A percentile compares a stretch with the other conserved stretches of the same genome.
Evolutionary conservation across 2,888 invertebrate genomes (phyloP).

Genomic region (Megamerina dolium): DNA sequence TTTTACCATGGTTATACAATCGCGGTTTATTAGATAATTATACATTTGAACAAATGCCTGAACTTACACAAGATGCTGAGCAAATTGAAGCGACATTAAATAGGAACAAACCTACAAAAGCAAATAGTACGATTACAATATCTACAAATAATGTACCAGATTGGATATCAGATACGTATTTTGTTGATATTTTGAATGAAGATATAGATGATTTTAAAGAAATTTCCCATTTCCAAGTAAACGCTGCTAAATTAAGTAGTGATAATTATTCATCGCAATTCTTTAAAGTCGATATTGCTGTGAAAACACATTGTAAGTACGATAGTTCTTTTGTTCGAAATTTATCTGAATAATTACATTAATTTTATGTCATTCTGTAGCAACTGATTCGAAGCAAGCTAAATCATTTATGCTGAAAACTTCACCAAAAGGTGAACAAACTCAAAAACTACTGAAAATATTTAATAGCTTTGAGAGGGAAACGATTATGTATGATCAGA

Average conservation of each 20-base stretch:
- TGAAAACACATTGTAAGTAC: slow-evolving; percentile 26
- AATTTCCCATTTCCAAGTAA: slow-evolving; percentile 22
- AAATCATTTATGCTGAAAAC: neutral
- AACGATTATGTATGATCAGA: slow-evolving; percentile 22
- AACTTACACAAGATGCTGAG: too few species aligned
- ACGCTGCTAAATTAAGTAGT: slow-evolving; percentile 26
- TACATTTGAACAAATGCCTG: too few species aligned
- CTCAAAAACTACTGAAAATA: slow-evolving; percentile 18
- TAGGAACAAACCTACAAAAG: neutral
- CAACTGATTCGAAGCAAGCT: slow-evolving; percentile 4
- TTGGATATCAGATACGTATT: slow-evolving; percentile 27
- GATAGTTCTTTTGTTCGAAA: too few species aligned
- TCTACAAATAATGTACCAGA: slow-evolving; percentile 19
- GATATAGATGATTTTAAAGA: slow-evolving; percentile 21
- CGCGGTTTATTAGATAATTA: slow-evolving; percentile 32
- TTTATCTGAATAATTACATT: too few species aligned
- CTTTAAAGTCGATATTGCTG: slow-evolving; percentile 26
- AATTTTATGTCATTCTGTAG: neutral
- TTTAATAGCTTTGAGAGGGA: slow-evolving; percentile 36
- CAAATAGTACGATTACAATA: too few species aligned
- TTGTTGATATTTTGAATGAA: slow-evolving; percentile 22
- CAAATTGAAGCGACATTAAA: slow-evolving; percentile 18
- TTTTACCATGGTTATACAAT: slow-evolving; percentile 41
- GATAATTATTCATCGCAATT: slow-evolving; percentile 35
- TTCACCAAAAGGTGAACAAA: neutral